Evolutionary conservation across 2,797 vertebrate species (phyloP), one percentile per base, ranked within the genome.

Genomic region (Catamblyrhynchus diadema): DNA sequence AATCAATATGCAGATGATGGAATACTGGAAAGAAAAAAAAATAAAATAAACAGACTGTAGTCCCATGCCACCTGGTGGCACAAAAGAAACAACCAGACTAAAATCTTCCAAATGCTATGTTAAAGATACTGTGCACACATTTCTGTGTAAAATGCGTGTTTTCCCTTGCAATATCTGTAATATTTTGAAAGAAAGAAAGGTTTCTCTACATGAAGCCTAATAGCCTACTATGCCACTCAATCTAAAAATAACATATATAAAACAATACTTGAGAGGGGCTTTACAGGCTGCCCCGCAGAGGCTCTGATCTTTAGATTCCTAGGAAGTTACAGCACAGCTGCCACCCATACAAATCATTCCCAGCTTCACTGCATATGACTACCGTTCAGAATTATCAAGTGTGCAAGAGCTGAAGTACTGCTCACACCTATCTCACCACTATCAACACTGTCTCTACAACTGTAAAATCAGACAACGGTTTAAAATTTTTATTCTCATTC

Each of bases 31-130:
- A 56, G 9, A 2, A 61, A 35, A 39, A 24, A 47, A 57, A 20
- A 21, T 6, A 17, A 33, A 35, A 35, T 18, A 57, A 35, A 56
- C 35, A 69, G 27, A 32, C 47, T 94, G 91, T 86, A 70, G 35
- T 78, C 30, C 78, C 70, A 41, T 86, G 95, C 95, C 97, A 95
- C 65, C 97, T 96, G 71, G 92, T 93, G 96, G 96, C 56, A 94
- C 41, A 72, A 56, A 61, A 57, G 57, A 91, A 94, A 80, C 32
- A 65, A 54, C 9, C 14, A 62, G 66, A 48, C 18, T 10, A 28
- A 93, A 88, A 62, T 60, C 30, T 77, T 86, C 30, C 25, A 67
- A 87, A 50, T 10, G 6, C 17, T 57, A 41, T 41, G 5, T 37
- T 67, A n/a, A 57, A 60, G 17, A 56, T 7, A 25, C 9, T 3